Conservation (phyloP, 2,797 vertebrate species). For the Enteromius trimaculatus region DNA sequence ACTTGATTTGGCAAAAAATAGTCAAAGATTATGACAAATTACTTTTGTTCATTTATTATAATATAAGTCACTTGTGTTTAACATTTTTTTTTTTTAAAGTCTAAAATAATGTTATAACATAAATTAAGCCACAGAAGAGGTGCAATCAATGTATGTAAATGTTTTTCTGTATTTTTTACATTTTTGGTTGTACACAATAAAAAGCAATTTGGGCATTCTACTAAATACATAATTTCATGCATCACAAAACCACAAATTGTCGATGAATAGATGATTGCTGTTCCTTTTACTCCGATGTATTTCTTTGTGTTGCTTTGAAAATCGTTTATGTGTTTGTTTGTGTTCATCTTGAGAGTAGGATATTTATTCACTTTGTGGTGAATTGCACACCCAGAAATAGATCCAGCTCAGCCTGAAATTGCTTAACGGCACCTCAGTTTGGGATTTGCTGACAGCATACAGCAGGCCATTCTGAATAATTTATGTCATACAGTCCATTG, state of each 20-base stretch:
- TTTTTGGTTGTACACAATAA: neutral
- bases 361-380: slow-evolving; percentile 47
- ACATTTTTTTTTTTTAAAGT: neutral
- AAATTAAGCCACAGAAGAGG: neutral
- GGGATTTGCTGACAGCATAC: slow-evolving; percentile 45
- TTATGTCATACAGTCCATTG: slow-evolving; percentile 48
- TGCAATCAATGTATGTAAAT: neutral
- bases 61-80: neutral
- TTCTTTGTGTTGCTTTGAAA: slow-evolving; percentile 32
- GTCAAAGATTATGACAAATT: neutral
- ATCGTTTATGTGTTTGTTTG: slow-evolving; percentile 39
- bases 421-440: slow-evolving; percentile 44
- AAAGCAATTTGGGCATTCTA: neutral
- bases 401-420: slow-evolving; percentile 42
- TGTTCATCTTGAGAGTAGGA: slow-evolving; percentile 22
- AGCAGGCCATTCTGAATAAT: slow-evolving; percentile 50
- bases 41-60: no score
- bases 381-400: slow-evolving; percentile 48
- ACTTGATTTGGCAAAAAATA: no score
- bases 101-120: neutral
- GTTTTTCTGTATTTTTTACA: neutral
- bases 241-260: neutral
- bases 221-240: neutral
- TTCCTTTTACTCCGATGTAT: neutral
- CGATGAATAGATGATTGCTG: neutral